phyloP scores from a whole-genome alignment of 2,113 vertebrate species.

The Myrmecobius fasciatus region DNA sequence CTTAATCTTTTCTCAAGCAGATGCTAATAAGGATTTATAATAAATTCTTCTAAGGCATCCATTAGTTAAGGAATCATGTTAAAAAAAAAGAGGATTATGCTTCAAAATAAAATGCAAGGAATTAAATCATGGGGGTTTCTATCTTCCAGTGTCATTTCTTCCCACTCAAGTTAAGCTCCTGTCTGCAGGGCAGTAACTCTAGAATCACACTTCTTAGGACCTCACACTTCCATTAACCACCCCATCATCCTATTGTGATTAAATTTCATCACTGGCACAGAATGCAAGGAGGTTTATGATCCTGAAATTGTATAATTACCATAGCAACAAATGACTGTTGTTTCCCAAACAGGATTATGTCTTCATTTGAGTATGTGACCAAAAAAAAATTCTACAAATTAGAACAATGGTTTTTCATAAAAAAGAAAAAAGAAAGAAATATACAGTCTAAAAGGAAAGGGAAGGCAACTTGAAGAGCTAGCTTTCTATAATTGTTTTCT shows the following conservation, averaged over 20 bases:
- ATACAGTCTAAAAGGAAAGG: not conserved
- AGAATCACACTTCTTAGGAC: not conserved
- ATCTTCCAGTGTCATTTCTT: not conserved
- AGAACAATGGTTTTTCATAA: not conserved
- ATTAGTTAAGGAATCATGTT: not conserved
- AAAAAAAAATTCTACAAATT: not conserved
- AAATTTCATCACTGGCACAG: not conserved
- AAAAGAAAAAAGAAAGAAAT: not conserved
- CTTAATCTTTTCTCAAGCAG: not conserved
- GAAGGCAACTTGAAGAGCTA: not conserved
- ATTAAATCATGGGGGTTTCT: not conserved
- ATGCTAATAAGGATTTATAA: not conserved
- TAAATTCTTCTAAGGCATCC: not conserved
- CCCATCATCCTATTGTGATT: not conserved
- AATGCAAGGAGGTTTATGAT: not conserved
- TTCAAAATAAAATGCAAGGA: not conserved
- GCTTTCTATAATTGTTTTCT: not conserved
- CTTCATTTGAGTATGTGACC: not conserved
- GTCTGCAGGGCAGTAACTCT: not conserved
- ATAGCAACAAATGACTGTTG: not conserved
- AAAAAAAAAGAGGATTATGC: not conserved
- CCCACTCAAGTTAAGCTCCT: not conserved
- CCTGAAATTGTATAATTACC: not conserved
- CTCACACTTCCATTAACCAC: not conserved
- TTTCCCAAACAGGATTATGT: not conserved